These are phyloP conservation scores for Hypercompe scribonia DNA, from an alignment of 2,888 invertebrate species.

Conservation along the genomic window DNA sequence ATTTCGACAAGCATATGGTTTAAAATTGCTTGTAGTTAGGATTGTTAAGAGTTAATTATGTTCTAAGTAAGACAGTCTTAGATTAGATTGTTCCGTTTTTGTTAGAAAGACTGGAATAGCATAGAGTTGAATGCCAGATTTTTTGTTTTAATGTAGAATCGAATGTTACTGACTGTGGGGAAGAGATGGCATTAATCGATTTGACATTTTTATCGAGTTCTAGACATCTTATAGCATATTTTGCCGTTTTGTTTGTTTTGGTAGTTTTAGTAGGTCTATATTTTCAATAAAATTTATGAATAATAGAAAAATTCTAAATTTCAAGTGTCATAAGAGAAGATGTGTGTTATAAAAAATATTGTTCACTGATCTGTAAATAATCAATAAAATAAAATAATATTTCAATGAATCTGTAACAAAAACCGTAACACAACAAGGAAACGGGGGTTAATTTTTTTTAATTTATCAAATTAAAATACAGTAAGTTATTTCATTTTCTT, in stretches of 20 bases:
- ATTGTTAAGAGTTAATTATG: conserved; percentile 46
- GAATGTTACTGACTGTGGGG: conserved; percentile 66
- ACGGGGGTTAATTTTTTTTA: no score
- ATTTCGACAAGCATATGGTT: not conserved
- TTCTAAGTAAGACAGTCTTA: conserved; percentile 50
- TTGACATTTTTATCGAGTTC: conserved; percentile 8
- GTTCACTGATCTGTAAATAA: no score
- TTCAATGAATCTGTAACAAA: no score
- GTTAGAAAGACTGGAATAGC: conserved; percentile 63
- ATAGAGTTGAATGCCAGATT: conserved; percentile 62
- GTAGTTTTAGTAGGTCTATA: not conserved
- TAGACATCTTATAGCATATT: not conserved
- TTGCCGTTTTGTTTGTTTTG: not conserved
- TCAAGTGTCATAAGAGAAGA: no score
- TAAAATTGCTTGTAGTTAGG: conserved; percentile 16
- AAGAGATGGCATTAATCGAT: conserved; percentile 44
- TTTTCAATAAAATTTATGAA: not conserved
- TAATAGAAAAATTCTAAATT: no score
- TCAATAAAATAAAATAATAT: no score
- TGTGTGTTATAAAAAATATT: no score
- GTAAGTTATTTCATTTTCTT: not conserved
- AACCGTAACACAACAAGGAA: no score
- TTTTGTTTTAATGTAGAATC: conserved; percentile 74
- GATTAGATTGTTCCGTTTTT: conserved; percentile 68
- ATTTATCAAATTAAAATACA: not conserved